phyloP scores from a whole-genome alignment of 1,140 invertebrate species.

The Sarcophaga peregrina region DNA sequence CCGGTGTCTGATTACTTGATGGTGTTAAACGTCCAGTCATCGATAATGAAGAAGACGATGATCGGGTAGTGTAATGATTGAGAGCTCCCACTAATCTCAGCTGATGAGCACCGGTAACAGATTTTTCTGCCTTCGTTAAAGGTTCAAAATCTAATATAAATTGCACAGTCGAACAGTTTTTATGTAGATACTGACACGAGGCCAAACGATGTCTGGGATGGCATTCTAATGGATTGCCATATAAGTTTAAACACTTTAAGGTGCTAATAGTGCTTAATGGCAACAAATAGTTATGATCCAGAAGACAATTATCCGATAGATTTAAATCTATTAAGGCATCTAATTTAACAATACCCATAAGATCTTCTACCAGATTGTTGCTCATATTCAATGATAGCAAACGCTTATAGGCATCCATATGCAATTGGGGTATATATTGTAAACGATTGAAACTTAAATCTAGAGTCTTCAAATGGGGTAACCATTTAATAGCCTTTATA shows the following conservation, averaged over 20 bases:
- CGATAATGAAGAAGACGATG: constrained; percentile 50
- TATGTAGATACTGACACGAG: constrained; percentile 71
- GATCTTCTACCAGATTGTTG: constrained; percentile 71
- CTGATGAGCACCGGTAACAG: constrained; percentile 64
- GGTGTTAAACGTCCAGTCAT: constrained; percentile 46
- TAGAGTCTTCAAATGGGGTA: constrained; percentile 72
- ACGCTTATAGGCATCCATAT: constrained; percentile 67
- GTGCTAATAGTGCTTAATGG: constrained; percentile 70
- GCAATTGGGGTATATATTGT: constrained; percentile 70
- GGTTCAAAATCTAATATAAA: constrained; percentile 72
- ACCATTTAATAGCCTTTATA: constrained; percentile 66
- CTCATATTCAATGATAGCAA: constrained; percentile 70
- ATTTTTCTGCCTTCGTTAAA: constrained; percentile 70
- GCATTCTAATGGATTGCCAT: constrained; percentile 73
- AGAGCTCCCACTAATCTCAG: constrained; percentile 49
- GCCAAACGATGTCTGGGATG: constrained; percentile 71
- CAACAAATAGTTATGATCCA: constrained; percentile 71
- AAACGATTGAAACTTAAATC: constrained; percentile 75
- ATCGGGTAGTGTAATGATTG: constrained; percentile 48
- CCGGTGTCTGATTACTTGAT: constrained; percentile 51
- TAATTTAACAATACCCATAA: constrained; percentile 67
- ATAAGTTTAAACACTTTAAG: constrained; percentile 70
- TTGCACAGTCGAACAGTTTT: constrained; percentile 69
- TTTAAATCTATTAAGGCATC: constrained; percentile 71
- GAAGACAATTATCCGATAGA: constrained; percentile 73